phyloP scores from a whole-genome alignment of 2,113 vertebrate species.

The cattle (Bos taurus) region ARS-UCD2.0 NC_037336.1:76419001-76419500 shows the following conservation, averaged over 20 bases:
- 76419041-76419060: neutral
- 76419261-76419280: neutral
- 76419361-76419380: neutral
- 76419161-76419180: neutral
- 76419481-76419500: slow-evolving; percentile 34
- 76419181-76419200: neutral
- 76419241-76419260: neutral
- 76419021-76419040: neutral
- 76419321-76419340: neutral
- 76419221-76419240: neutral
- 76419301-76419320: neutral
- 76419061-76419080: neutral
- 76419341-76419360: neutral
- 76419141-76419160: neutral
- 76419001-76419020: neutral
- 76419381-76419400: neutral
- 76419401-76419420: neutral
- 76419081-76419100: neutral
- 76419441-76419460: neutral
- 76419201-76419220: neutral
- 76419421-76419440: neutral
- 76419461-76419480: slow-evolving; percentile 32
- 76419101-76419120: neutral
- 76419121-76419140: neutral
- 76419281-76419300: neutral